Conservation (phyloP, 2,888 invertebrate species). For the Tachina lurida region DNA sequence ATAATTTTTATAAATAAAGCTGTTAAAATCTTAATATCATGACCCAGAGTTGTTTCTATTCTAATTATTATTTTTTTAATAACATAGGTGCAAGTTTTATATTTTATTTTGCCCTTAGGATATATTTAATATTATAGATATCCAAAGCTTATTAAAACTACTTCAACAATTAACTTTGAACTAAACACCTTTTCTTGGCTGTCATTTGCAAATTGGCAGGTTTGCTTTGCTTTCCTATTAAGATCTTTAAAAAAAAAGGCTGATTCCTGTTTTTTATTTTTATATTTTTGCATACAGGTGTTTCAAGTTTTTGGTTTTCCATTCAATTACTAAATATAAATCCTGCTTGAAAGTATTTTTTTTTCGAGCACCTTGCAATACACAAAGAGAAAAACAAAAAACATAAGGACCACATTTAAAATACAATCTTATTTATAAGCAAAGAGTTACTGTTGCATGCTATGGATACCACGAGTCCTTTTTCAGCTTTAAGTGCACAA, state of each 20-base stretch:
- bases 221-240: background rate
- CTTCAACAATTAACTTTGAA: background rate
- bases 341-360: slow-evolving; percentile 20
- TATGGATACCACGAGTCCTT: slow-evolving; percentile 27
- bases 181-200: slow-evolving; percentile 28
- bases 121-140: too few species aligned
- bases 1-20: too few species aligned
- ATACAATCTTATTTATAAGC: background rate
- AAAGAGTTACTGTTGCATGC: background rate
- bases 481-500: slow-evolving; percentile 9
- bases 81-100: too few species aligned
- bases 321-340: slow-evolving; percentile 22
- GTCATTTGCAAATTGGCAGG: slow-evolving; percentile 43
- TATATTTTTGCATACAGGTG: slow-evolving; percentile 28
- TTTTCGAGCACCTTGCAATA: slow-evolving; percentile 23
- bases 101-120: too few species aligned
- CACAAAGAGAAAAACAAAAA: background rate
- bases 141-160: too few species aligned
- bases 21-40: too few species aligned
- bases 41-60: too few species aligned
- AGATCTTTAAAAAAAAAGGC: background rate
- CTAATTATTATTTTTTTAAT: too few species aligned
- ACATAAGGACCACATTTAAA: background rate
- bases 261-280: background rate
- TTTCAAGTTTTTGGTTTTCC: slow-evolving; percentile 6